Evolutionary conservation across 1,140 invertebrate genomes (phyloP), one percentile per base, ranked within the genome.

Genomic region (Lamellibrachia luymesi): DNA sequence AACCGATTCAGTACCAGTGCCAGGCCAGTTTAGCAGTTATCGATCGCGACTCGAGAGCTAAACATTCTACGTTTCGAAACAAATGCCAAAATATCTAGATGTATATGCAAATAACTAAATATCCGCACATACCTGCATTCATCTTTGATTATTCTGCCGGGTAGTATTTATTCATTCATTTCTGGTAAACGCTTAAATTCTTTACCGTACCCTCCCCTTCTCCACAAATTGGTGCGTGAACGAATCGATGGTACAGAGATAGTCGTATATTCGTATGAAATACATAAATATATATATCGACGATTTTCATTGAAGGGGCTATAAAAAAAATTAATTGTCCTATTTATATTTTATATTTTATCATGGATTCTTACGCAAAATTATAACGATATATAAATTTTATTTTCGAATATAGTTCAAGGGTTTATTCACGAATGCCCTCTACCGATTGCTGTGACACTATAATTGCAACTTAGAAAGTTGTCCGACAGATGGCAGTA

Each of bases 211-310:
- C 64, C 64, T 80, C 64, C 64, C 64, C 64, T 80, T 80, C 64
- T 80, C 64, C 64, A 80, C 64, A 80, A 80, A 80, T 80, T 80
- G 64, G 64, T 80, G 64, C 5, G 64, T 80, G 64, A 80, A 80
- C 64, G 64, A 22, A 80, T 80, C 13, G 25, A 80, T 80, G 64
- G 64, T 80, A 80, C 64, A 22, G 64, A 80, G 64, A 80, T 80
- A 80, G 64, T 80, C 64, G 64, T 80, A 80, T 80, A 80, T 80
- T 80, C 64, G 64, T 80, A 80, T 17, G 64, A 80, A 80, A 80
- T 80, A 80, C 17, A 80, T 80, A 80, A 80, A 80, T 22, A 80
- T 80, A 38, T 38, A 17, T 80, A 17, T 56, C 17, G 17, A 56
- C 52, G 17, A 56, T 56, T 22, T 10, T 17, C 13, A 22, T 80